These are phyloP conservation scores for Leiothrix lutea DNA, from an alignment of 2,113 vertebrate genomes.

Conservation along the genomic window DNA sequence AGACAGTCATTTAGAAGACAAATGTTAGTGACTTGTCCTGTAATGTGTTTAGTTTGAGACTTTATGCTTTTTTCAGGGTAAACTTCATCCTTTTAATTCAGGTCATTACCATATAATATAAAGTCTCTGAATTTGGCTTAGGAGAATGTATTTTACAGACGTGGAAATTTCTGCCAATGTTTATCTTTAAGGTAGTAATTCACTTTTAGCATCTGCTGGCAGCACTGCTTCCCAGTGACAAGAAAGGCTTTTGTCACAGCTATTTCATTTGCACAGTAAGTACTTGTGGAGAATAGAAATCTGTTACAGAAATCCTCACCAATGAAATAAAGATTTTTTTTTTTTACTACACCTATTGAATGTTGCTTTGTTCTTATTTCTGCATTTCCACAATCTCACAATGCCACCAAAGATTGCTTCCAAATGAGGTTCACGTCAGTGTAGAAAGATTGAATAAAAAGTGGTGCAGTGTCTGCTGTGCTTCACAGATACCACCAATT, in stretches of 20 bases:
- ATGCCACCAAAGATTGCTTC: background rate
- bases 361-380: background rate
- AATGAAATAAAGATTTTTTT: background rate
- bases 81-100: background rate
- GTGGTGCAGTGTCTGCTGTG: background rate
- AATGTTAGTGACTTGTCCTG: background rate
- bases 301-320: background rate
- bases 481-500: background rate
- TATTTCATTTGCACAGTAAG: background rate
- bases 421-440: background rate
- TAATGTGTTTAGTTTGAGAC: background rate
- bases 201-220: background rate
- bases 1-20: background rate
- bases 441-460: background rate
- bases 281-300: background rate
- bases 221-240: background rate
- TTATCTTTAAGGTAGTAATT: background rate
- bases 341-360: background rate
- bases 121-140: background rate
- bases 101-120: background rate
- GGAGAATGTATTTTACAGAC: background rate
- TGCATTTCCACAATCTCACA: background rate
- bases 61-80: background rate
- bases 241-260: background rate
- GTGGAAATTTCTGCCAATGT: background rate